Percentiles rank a stretch among this genome's conserved stretches.
These are phyloP conservation scores for Lutraria lutraria DNA, from an alignment of 2,888 invertebrate genomes.

Conservation along the genomic window DNA sequence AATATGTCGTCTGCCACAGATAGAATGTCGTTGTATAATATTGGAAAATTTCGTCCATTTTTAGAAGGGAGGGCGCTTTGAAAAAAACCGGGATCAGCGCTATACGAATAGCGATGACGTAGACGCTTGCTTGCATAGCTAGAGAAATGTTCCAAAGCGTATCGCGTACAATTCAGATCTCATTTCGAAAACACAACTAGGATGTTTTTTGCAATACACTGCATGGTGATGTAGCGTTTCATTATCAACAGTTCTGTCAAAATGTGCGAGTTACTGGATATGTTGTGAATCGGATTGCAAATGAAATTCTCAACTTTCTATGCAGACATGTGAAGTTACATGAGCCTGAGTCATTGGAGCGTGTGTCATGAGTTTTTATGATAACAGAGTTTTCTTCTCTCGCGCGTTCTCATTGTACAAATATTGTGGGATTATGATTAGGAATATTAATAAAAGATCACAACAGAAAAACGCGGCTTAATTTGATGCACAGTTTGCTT, in stretches of 20 bases:
- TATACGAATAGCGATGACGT: background rate
- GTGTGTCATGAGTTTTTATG: background rate
- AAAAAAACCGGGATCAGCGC: background rate
- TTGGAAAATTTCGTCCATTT: conserved; percentile 25
- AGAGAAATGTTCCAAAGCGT: background rate
- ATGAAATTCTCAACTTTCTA: background rate
- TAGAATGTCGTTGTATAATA: conserved; percentile 15
- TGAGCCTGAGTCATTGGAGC: background rate
- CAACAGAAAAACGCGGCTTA: background rate
- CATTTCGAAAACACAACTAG: background rate
- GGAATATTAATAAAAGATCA: background rate
- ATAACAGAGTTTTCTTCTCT: background rate
- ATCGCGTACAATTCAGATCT: background rate
- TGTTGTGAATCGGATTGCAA: background rate
- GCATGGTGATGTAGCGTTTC: background rate
- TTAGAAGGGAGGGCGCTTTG: background rate
- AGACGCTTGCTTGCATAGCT: background rate
- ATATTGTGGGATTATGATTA: background rate
- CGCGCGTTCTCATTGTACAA: background rate
- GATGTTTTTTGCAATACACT: background rate
- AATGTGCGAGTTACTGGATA: background rate
- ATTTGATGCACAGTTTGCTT: background rate
- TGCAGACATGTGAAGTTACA: background rate
- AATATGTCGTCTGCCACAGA: conserved; percentile 28
- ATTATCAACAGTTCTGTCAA: background rate